Evolutionary conservation across 2,113 vertebrate species (phyloP), one percentile per base, ranked within the genome.

Genomic region (Phrynosoma platyrhinos): DNA sequence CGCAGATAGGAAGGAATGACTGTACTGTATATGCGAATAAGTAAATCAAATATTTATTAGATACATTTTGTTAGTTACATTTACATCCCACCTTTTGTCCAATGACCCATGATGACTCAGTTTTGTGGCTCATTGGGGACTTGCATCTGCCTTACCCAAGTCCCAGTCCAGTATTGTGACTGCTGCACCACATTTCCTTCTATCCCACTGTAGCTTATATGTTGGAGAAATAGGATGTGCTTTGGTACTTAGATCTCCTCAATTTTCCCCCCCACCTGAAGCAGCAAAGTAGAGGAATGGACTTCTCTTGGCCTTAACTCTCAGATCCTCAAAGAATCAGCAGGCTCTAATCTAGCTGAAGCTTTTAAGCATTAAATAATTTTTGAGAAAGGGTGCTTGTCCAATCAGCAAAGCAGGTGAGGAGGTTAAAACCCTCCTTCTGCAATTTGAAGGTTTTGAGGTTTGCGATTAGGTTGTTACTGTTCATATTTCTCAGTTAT

Each of bases 401-500:
- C 23, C 30, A 55, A 79, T 78, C 81, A 85, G 83, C 74, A 86
- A 40, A 88, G 58, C 13, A 1, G 3, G 1, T 69, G 76, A 85
- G 77, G 55, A 82, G 87, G 77, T 84, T 87, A 90, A 30, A 82
- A 30, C 42, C 88, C 69, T 87, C 13, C 23, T 90, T 92, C 20
- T 84, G 74, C 87, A 71, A n/a, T 9, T 7, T 71, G 40, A 4
- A 76, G 85, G 9, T 84, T 27, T 90, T 84, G 62, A 89, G 53
- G 52, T 7, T 36, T 81, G 32, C 77, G 81, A 91, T 91, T 69
- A 23, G 30, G 21, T 72, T 87, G 66, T 86, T 68, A 69, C 84
- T 71, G 58, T 83, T 94, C 58, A 92, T 91, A 55, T 83, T 93
- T 93, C 80, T 36, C 14, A 14, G 76, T 90, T 90, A 78, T 82